Conservation (phyloP, 2,113 vertebrate species). For the Tylochromis polylepis region DNA sequence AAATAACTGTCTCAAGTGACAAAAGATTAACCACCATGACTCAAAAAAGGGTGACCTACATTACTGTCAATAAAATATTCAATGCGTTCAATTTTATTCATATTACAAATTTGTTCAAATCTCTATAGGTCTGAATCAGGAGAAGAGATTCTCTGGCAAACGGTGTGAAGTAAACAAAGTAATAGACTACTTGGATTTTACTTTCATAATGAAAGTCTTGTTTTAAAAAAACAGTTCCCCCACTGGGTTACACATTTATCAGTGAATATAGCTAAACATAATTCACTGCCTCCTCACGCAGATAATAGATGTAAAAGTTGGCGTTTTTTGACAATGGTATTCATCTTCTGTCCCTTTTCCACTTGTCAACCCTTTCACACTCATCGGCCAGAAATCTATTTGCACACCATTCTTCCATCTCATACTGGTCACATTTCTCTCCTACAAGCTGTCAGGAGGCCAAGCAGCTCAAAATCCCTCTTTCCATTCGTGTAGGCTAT, state of each 20-base stretch:
- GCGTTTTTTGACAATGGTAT: background rate
- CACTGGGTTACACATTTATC: background rate
- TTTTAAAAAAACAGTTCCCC: background rate
- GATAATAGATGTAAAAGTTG: background rate
- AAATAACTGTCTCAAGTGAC: conserved; percentile 78
- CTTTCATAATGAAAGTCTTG: background rate
- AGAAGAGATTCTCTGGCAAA: background rate
- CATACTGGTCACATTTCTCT: background rate
- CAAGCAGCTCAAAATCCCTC: background rate
- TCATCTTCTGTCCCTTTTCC: background rate
- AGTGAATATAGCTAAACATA: background rate
- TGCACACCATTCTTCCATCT: background rate
- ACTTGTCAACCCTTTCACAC: background rate
- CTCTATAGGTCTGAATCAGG: background rate
- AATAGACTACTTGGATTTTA: background rate
- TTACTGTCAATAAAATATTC: conserved; percentile 37
- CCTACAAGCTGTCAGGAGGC: background rate
- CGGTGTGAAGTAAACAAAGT: background rate
- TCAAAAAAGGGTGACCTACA: conserved; percentile 61
- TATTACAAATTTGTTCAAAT: background rate
- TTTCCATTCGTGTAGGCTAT: background rate
- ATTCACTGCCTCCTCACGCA: background rate
- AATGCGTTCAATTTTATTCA: background rate
- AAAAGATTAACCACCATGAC: conserved; percentile 65
- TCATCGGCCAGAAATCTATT: conserved; percentile 28